phyloP scores from a whole-genome alignment of 2,797 vertebrate genomes.

The Protonibea diacanthus region DNA sequence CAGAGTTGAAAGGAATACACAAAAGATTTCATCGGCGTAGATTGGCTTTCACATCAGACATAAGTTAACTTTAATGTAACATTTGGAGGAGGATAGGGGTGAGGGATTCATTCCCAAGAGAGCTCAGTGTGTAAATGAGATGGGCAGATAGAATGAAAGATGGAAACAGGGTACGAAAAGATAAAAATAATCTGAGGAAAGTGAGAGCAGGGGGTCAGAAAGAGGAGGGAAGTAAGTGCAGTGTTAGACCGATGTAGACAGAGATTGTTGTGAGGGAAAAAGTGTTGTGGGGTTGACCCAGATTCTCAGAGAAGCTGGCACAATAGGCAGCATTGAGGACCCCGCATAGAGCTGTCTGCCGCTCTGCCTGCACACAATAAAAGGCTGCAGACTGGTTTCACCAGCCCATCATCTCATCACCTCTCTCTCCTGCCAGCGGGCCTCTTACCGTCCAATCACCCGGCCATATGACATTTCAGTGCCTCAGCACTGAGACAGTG shows the following conservation, averaged over 20 bases:
- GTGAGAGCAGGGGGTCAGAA: slow-evolving; percentile 10
- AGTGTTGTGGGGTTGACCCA: slow-evolving; percentile 68
- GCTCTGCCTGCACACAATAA: slow-evolving; percentile 47
- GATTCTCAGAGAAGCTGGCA: slow-evolving; percentile 55
- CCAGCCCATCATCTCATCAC: slow-evolving; percentile 47
- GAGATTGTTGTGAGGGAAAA: slow-evolving; percentile 35
- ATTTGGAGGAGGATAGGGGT: neutral
- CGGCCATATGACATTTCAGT: slow-evolving; percentile 55
- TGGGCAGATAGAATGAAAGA: slow-evolving; percentile 59
- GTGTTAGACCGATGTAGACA: slow-evolving; percentile 19
- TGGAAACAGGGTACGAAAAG: slow-evolving; percentile 43
- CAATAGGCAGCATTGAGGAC: slow-evolving; percentile 54
- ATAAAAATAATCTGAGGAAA: slow-evolving; percentile 13
- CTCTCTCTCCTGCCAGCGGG: slow-evolving; percentile 38
- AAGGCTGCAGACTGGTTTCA: slow-evolving; percentile 36
- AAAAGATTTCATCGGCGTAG: slow-evolving; percentile 24
- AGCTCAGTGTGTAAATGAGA: slow-evolving; percentile 50
- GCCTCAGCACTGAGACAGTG: slow-evolving; percentile 34
- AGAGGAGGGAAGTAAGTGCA: neutral
- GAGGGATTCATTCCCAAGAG: neutral
- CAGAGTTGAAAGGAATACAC: slow-evolving; percentile 31
- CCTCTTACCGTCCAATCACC: slow-evolving; percentile 57
- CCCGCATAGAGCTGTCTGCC: slow-evolving; percentile 46
- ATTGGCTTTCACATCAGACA: slow-evolving; percentile 16
- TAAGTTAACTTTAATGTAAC: slow-evolving; percentile 1